These are phyloP conservation scores for Wiebesia pumilae DNA, from an alignment of 1,140 invertebrate species.

Conservation along the genomic window DNA sequence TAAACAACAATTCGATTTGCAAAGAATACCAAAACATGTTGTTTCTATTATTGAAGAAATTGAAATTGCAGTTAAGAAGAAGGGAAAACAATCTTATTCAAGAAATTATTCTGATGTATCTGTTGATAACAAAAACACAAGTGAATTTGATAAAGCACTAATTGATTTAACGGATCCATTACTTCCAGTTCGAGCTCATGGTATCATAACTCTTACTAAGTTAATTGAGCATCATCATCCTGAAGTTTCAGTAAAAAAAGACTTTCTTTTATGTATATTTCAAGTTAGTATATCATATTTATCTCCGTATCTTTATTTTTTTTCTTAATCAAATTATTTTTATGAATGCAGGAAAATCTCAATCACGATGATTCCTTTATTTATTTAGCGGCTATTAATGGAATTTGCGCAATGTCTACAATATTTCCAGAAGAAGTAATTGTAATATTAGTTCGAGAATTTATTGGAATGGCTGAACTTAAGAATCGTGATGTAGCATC, in stretches of 20 bases:
- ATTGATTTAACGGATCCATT: conserved; percentile 82
- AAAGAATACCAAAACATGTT: conserved; percentile 54
- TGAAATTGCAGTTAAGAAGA: conserved; percentile 71
- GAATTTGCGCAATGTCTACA: conserved; percentile 80
- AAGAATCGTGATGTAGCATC: conserved; percentile 72
- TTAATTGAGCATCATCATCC: conserved; percentile 81
- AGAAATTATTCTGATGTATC: conserved; percentile 64
- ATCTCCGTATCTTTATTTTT: conserved; percentile 21
- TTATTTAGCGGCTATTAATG: conserved; percentile 87
- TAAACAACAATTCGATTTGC: conserved; percentile 58
- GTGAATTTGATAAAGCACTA: conserved; percentile 79
- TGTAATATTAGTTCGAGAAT: conserved; percentile 79
- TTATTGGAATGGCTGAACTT: conserved; percentile 71
- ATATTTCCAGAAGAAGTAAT: conserved; percentile 82
- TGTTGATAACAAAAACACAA: conserved; percentile 62
- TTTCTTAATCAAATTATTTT: conserved; percentile 46
- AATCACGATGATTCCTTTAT: conserved; percentile 88
- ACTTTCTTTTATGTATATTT: conserved; percentile 82
- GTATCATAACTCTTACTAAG: conserved; percentile 82
- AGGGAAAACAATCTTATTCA: conserved; percentile 62
- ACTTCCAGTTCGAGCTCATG: conserved; percentile 88
- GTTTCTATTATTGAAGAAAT: conserved; percentile 68
- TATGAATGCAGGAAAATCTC: conserved; percentile 80
- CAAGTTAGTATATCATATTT: conserved; percentile 73
- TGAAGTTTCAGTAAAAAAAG: conserved; percentile 79